These are phyloP conservation scores for Aegypius monachus DNA, from an alignment of 2,113 vertebrate species.

Conservation along the genomic window DNA sequence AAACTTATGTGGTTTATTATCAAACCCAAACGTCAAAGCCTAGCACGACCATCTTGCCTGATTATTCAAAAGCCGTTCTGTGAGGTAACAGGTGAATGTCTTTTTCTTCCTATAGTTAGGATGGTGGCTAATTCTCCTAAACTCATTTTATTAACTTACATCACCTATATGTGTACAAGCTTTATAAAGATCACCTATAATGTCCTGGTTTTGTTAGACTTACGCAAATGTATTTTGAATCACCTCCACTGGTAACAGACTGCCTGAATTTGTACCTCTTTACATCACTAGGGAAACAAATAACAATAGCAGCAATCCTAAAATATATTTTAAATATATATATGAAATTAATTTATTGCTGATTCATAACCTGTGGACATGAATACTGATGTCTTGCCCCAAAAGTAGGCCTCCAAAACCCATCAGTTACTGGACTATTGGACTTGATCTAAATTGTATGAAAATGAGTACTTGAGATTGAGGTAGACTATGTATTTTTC, in stretches of 20 bases:
- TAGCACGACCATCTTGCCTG: neutral
- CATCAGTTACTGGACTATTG: neutral
- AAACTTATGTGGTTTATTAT: neutral
- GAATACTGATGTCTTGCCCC: neutral
- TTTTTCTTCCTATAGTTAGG: neutral
- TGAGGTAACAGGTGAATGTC: neutral
- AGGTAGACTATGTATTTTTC: neutral
- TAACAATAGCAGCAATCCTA: neutral
- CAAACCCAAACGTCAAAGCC: neutral
- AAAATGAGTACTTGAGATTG: rapidly evolving
- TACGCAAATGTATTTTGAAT: neutral
- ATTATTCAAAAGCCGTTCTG: neutral
- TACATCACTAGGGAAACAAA: neutral
- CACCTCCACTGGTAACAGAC: neutral
- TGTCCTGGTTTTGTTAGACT: neutral
- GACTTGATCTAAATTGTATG: neutral
- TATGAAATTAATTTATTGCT: neutral
- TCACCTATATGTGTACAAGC: neutral
- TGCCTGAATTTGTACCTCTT: neutral
- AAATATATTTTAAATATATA: neutral
- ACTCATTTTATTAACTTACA: neutral
- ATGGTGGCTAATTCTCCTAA: neutral
- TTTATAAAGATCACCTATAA: neutral
- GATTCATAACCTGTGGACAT: neutral
- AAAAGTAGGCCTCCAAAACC: neutral